Conservation (phyloP, 1,140 invertebrate genomes). For the Platyura marginata region DNA sequence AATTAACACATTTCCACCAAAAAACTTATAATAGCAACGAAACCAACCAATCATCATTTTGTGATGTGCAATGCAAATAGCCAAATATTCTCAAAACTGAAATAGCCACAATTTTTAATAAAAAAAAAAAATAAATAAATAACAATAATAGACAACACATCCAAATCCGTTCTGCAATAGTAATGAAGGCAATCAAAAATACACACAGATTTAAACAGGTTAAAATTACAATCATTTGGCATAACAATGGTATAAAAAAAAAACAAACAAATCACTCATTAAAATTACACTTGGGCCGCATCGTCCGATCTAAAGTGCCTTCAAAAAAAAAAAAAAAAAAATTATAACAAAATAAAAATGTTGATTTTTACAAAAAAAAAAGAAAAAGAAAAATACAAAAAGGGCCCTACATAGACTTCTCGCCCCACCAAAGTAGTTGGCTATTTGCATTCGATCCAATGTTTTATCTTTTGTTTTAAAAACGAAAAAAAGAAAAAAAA, state of each 20-base stretch:
- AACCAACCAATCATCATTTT: slow-evolving; percentile 5
- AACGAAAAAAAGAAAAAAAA: background rate
- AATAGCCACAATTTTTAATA: slow-evolving; percentile 6
- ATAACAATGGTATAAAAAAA: slow-evolving; percentile 13
- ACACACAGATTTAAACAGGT: slow-evolving; percentile 8
- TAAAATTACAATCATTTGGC: slow-evolving; percentile 14
- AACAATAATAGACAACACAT: too few relatives aligned
- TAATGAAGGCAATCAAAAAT: slow-evolving; percentile 21
- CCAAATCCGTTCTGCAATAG: slow-evolving; percentile 15
- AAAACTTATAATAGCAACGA: background rate
- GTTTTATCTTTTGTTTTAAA: background rate
- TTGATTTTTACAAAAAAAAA: slow-evolving; percentile 66
- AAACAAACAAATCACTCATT: slow-evolving; percentile 21
- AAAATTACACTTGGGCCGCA: slow-evolving; percentile 54
- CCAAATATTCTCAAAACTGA: slow-evolving; percentile 6
- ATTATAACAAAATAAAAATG: slow-evolving; percentile 34
- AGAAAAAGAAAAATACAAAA: slow-evolving; percentile 41
- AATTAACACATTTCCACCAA: too few relatives aligned
- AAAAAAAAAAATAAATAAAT: too few relatives aligned
- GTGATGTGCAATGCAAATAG: slow-evolving; percentile 5
- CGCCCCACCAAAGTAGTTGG: slow-evolving; percentile 36
- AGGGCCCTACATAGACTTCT: slow-evolving; percentile 66
- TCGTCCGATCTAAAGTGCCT: slow-evolving; percentile 80
- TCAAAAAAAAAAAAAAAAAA: slow-evolving; percentile 49
- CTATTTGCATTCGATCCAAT: slow-evolving; percentile 3